phyloP scores from a whole-genome alignment of 2,888 invertebrate species.

The Cheiracanthium punctorium region DNA sequence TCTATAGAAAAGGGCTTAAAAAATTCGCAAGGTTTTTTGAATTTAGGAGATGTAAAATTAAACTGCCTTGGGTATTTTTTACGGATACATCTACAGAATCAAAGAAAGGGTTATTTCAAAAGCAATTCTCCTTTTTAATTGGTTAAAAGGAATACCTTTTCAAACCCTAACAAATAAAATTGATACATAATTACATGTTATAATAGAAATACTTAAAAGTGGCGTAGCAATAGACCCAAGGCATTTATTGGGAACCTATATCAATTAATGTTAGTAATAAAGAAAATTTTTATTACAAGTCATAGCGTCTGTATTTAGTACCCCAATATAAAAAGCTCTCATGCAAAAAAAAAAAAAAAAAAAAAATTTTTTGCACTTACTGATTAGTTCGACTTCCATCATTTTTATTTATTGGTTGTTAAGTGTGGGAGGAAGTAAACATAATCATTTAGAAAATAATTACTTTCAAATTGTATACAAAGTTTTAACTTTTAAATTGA shows the following conservation, averaged over 20 bases:
- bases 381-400: conserved; percentile 24
- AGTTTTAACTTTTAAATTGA: no score
- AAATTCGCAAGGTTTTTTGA: no score
- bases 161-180: conserved; percentile 40
- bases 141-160: conserved; percentile 30
- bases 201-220: conserved; percentile 50
- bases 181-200: conserved; percentile 29
- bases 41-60: no score
- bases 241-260: not conserved
- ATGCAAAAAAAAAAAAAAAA: conserved; percentile 33
- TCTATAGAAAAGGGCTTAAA: no score
- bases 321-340: conserved; percentile 24
- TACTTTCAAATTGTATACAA: no score
- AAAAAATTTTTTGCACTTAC: conserved; percentile 32
- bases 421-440: conserved; percentile 43
- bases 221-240: conserved; percentile 68
- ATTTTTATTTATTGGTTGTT: conserved; percentile 64
- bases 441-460: no score
- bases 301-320: no score
- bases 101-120: no score
- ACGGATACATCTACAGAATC: no score
- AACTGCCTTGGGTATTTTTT: no score
- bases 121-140: no score
- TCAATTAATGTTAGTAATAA: not conserved
- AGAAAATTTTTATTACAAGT: not conserved